Evolutionary conservation across 2,113 vertebrate species (phyloP), one percentile per base, ranked within the genome.

Genomic region (Lichenostomus cassidix): DNA sequence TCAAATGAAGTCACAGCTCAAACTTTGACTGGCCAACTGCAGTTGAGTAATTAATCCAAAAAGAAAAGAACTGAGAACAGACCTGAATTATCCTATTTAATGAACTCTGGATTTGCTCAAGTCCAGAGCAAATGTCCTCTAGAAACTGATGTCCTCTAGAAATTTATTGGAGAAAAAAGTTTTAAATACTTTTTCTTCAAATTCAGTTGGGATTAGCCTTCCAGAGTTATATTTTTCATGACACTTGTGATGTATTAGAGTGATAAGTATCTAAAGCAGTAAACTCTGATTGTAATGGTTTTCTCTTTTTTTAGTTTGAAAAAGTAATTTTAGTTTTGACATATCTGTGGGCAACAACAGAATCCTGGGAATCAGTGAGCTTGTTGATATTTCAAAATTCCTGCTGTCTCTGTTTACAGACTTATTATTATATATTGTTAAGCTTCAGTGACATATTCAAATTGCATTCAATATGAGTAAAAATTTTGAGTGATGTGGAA

Each of bases 321-420:
- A 85, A 89, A 85, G 7, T 83, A 10, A 53, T 90, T 83, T 37
- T 15, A 53, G 19, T 83, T 44, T 86, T 89, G 44, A 17, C 58
- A n/a, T 83, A 33, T 58, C 41, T 92, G 15, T 83, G 39, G 42
- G 69, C 70, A 92, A 56, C 15, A 87, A 47, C 12, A 92, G 73
- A 74, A 80, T 93, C 59, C 55, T 55, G 25, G 24, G 33, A 67
- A 49, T 46, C 79, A 46, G 33, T 62, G 68, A 87, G 28, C 63
- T 79, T 73, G 41, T n/a, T 74, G 63, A 31, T 95, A 73, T 90
- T 94, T 93, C 41, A 68, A 58, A 93, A 88, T 69, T 80, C 63
- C 75, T 94, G 33, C 83, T 86, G 59, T 77, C 46, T 96, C 52
- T 94, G 71, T 96, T 94, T 90, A 89, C 83, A 94, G 47, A 42